These are phyloP conservation scores for Pristionchus mayeri DNA, from an alignment of 2,888 invertebrate genomes.

Conservation along the genomic window DNA sequence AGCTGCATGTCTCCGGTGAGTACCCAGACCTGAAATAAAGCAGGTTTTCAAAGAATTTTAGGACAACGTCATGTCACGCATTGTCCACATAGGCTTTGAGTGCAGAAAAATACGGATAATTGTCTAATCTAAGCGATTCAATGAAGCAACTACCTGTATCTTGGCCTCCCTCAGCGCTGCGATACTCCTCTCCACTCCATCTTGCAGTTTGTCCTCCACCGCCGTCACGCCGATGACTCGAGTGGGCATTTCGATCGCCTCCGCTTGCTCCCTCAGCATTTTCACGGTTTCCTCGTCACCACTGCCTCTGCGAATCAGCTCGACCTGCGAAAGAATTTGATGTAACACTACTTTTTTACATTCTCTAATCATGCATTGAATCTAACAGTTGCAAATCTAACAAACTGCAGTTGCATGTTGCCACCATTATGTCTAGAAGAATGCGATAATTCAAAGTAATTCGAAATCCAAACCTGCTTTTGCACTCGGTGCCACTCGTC, in stretches of 20 bases:
- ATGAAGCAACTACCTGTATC: conserved; percentile 5
- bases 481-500: conserved; percentile 75
- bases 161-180: not conserved
- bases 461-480: too few species aligned
- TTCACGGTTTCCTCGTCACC: not conserved
- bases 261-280: conserved; percentile 83
- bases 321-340: not conserved
- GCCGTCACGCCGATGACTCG: conserved; percentile 83
- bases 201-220: conserved; percentile 79
- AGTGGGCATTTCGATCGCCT: conserved; percentile 86
- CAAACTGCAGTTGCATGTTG: too few species aligned
- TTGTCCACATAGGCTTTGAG: too few species aligned
- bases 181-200: not conserved
- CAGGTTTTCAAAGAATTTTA: too few species aligned
- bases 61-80: too few species aligned
- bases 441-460: too few species aligned
- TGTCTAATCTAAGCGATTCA: too few species aligned
- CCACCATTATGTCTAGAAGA: too few species aligned
- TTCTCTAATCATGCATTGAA: too few species aligned
- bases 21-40: conserved; percentile 16
- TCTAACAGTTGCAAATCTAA: too few species aligned
- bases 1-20: conserved; percentile 89
- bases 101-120: too few species aligned
- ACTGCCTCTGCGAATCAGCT: not conserved
- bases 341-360: too few species aligned